Evolutionary conservation across 1,140 invertebrate species (phyloP), one percentile per base, ranked within the genome.

Genomic region (Cecropterus lyciades): DNA sequence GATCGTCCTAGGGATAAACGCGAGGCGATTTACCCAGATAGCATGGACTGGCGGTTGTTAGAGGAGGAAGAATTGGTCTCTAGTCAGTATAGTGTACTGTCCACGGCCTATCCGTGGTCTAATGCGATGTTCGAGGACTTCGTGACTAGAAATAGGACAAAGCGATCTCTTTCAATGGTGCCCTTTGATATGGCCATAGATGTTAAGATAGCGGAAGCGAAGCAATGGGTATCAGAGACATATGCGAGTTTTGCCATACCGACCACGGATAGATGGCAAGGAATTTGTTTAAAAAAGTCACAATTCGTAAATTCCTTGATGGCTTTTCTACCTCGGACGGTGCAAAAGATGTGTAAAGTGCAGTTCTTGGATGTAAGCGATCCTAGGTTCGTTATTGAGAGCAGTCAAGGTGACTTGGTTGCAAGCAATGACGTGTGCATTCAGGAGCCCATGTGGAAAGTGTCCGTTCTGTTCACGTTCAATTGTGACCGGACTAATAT

Each of bases 191-290:
- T 94, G 93, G 79, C 87, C 75, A 77, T 92, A 87, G 75, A 90
- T 79, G 84, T 88, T 69, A 86, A 93, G 83, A 91, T 95, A 65
- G 91, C 95, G 2, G 95, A 96, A 62, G 96, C 96, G 6, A 96
- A 95, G 75, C 95, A 96, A 78, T 97, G 96, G 96, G 95, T 96
- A 78, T 95, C 96, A 0, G 96, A 97, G 84, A 97, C 96, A 0
- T 95, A 97, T 60, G 96, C 96, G 4, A 97, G 96, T 10, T 97
- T 96, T 77, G 95, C 96, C 3, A 96, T 97, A 88, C 96, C 96
- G 20, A 96, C 95, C 10, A 94, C 94, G 10, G 96, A 96, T 76
- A 94, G 95, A 70, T 95, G 95, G 95, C 93, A 96, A 89, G 95
- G 96, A 73, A 96, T 97, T 15, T 97, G 97, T 76, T 79, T 97